These are phyloP conservation scores for Nomada lathburiana DNA, from an alignment of 2,888 invertebrate species.

Conservation along the genomic window DNA sequence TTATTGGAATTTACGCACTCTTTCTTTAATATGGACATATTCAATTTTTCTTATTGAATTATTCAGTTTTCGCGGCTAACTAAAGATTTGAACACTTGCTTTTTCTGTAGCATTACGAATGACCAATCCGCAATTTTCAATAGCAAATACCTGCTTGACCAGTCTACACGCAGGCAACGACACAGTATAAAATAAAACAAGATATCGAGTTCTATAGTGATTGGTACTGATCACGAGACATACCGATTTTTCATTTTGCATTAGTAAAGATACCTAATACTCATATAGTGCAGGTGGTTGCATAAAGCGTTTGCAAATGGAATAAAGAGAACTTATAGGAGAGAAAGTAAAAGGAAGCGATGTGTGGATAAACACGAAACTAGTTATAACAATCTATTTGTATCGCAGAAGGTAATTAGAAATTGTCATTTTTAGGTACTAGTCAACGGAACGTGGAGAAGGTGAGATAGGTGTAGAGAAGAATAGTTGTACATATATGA, in stretches of 20 bases:
- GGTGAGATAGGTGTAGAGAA: neutral
- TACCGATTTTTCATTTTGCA: constrained; percentile 7
- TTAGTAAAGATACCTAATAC: neutral
- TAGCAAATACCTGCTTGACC: constrained; percentile 15
- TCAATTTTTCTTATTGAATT: neutral
- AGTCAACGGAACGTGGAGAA: neutral
- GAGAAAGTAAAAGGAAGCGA: constrained; percentile 44
- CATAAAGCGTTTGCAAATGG: constrained; percentile 2
- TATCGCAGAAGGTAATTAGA: neutral
- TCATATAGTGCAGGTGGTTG: neutral
- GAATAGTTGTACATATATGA: neutral
- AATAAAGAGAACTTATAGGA: neutral
- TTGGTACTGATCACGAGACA: neutral
- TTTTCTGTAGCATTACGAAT: too few relatives aligned
- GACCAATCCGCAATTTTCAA: neutral
- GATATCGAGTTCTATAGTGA: neutral
- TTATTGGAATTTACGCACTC: neutral
- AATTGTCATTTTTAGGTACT: neutral
- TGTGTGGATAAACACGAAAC: neutral
- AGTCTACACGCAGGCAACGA: neutral
- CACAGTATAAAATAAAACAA: constrained; percentile 20
- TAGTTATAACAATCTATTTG: neutral
- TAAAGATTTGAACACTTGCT: too few relatives aligned
- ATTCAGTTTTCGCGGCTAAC: constrained; percentile 15
- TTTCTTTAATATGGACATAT: neutral